A percentile compares a stretch with the other conserved stretches of the same genome.
phyloP scores from a whole-genome alignment of 2,888 invertebrate species.

The Netelia inedita region DNA sequence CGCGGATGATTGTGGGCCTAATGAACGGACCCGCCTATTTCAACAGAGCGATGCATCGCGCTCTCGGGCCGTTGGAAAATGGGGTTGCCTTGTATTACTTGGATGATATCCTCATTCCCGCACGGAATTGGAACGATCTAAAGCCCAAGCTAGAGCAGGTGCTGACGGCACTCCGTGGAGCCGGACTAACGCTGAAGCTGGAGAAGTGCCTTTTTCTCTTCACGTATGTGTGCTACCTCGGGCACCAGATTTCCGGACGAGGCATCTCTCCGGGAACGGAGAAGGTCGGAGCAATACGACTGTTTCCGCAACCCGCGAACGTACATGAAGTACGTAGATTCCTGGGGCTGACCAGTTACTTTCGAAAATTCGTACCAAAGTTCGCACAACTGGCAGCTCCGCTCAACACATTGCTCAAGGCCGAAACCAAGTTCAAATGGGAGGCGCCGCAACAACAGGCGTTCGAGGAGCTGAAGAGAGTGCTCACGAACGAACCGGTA shows the following conservation, averaged over 20 bases:
- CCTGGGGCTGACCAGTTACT: constrained; percentile 13
- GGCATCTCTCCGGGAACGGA: not conserved
- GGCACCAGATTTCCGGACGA: not conserved
- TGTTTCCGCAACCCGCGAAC: not conserved
- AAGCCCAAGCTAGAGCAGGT: not conserved
- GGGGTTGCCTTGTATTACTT: constrained; percentile 4
- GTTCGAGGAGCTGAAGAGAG: not conserved
- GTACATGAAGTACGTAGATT: constrained; percentile 5
- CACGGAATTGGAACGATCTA: constrained; percentile 70
- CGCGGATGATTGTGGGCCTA: not conserved
- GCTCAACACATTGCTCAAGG: not conserved
- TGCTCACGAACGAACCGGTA: not conserved
- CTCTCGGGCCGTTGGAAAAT: constrained; percentile 10
- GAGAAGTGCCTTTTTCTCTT: not conserved
- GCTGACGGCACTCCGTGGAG: not conserved
- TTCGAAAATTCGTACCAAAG: constrained; percentile 9
- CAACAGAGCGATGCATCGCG: not conserved
- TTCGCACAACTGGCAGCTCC: not conserved
- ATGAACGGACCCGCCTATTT: not conserved
- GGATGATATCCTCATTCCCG: constrained; percentile 28
- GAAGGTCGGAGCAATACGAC: not conserved
- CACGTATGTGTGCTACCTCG: not conserved
- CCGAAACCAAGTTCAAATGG: not conserved
- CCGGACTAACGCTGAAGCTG: not conserved
- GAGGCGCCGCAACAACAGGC: not conserved